Evolutionary conservation across 2,797 vertebrate species (phyloP), one percentile per base, ranked within the genome.

Genomic region (Cetoscarus ocellatus): DNA sequence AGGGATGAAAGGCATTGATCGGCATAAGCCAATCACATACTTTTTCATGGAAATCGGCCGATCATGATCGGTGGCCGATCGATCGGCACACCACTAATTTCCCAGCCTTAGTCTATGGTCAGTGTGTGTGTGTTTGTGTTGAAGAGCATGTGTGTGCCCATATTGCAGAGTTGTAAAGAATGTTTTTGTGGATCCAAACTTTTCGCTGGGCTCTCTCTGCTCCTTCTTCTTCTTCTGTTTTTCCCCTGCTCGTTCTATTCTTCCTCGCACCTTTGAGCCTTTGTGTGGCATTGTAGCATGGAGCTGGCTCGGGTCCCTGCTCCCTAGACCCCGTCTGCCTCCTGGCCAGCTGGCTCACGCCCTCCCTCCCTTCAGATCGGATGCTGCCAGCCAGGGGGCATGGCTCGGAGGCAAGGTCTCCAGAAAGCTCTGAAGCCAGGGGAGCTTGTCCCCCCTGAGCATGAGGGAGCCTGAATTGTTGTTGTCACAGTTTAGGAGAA

Each of bases 251-350:
- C 48, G 45, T 73, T 84, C 91, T 85, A 93, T 93, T 94, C 92
- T 93, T 91, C 86, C 87, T 80, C 70, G 92, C 93, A 95, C 92
- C 92, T 94, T 93, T 95, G 93, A 94, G 93, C 89, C 84, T 91
- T 92, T 93, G 92, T 94, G 90, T 80, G 81, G 88, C 75, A 92
- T 94, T 94, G 93, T 94, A 89, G 83, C 89, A 86, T 73, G 73
- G 89, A 91, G 86, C 93, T 94, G 92, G 93, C 92, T 85, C 19
- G 77, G 85, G 72, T 93, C 92, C 90, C 87, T 89, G 88, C 89
- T 91, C 91, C 88, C 88, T 79, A 79, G 90, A 91, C 91, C 91
- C 90, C 78, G 87, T 88, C 91, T 93, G 90, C 92, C 87, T 92
- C 86, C 86, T 77, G 90, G 92, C 94, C 94, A 95, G 91, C 93